Evolutionary conservation across 2,888 invertebrate genomes (phyloP), one percentile per base, ranked within the genome.

Genomic region (Chorisops tibialis): DNA sequence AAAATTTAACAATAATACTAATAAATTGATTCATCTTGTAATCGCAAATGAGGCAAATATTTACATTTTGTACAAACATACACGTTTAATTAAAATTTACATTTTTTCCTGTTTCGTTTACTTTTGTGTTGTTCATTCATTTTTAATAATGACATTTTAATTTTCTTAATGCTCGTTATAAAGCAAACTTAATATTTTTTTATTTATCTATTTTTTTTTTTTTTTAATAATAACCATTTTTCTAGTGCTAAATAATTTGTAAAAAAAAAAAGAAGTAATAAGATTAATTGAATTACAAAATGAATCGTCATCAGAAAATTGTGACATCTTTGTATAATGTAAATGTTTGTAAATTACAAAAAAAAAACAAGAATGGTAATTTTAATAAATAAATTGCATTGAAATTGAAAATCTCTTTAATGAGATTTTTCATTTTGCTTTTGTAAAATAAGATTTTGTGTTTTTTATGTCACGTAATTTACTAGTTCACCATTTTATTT

Each of bases 271-370:
- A 4, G 21, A 16, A 30, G 5, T 54, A 54, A 37, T 38, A 51
- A 21, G 7, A 54, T 21, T 30, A 30, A n/a, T 6, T 37, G 7
- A 37, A 37, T 41, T 48, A 22, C 7, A 48, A 48, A 22, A 48
- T 48, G 7, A 48, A 22, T 21, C 9, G 19, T 18, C 45, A 45
- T n/a, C 30, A 30, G 9, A 30, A 30, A 30, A 30, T 30, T 30
- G 9, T 41, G 21, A 54, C 21, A 7, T 16, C 39, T 39, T 54
- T 54, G 52, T 54, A 54, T 54, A n/a, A 54, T 54, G 52, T 54
- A 54, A 54, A 50, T 50, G 50, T 50, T 50, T 50, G 50, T 50
- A 50, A 50, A 54, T 54, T 11, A 19, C 39, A 19, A 21, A 54
- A 54, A 21, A 51, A 51, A 45, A 38, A 38, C 19, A 19, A 48